Percentiles rank a stretch among this genome's conserved stretches.
Evolutionary conservation across 2,888 invertebrate species (phyloP).

Genomic region (Dastarcus helophoroides): DNA sequence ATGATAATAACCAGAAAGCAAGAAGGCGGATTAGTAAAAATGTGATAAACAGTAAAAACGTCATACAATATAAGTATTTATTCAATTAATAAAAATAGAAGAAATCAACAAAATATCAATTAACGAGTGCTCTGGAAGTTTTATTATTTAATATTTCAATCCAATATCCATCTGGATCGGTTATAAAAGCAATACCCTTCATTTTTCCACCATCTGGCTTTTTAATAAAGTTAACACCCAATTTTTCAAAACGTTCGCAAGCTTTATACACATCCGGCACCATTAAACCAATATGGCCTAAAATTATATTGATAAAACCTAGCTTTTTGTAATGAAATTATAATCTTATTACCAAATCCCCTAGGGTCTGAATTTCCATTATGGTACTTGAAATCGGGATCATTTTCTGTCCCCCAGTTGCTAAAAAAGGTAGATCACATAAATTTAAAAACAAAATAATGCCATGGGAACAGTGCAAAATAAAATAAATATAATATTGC

Average conservation of each 20-base stretch:
- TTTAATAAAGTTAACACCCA: slow-evolving; percentile 82
- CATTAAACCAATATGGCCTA: slow-evolving; percentile 81
- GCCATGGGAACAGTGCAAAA: slow-evolving; percentile 1
- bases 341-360: slow-evolving; percentile 56
- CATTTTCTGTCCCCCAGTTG: slow-evolving; percentile 91
- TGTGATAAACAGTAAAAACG: too few relatives aligned
- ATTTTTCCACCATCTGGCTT: slow-evolving; percentile 84
- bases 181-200: slow-evolving; percentile 89
- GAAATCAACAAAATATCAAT: too few relatives aligned
- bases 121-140: too few relatives aligned
- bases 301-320: too few relatives aligned
- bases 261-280: slow-evolving; percentile 84
- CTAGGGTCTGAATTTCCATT: slow-evolving; percentile 83
- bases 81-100: too few relatives aligned
- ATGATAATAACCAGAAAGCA: too few relatives aligned
- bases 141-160: too few relatives aligned
- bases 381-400: slow-evolving; percentile 68
- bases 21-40: too few relatives aligned
- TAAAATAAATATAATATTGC: too few relatives aligned
- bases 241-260: slow-evolving; percentile 71
- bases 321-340: too few relatives aligned
- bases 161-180: slow-evolving; percentile 95
- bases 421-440: slow-evolving; percentile 43
- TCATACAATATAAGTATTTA: too few relatives aligned
- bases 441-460: slow-evolving; percentile 6